Evolutionary conservation across 2,113 vertebrate genomes (phyloP).

Genomic region (Gymnogyps californianus): DNA sequence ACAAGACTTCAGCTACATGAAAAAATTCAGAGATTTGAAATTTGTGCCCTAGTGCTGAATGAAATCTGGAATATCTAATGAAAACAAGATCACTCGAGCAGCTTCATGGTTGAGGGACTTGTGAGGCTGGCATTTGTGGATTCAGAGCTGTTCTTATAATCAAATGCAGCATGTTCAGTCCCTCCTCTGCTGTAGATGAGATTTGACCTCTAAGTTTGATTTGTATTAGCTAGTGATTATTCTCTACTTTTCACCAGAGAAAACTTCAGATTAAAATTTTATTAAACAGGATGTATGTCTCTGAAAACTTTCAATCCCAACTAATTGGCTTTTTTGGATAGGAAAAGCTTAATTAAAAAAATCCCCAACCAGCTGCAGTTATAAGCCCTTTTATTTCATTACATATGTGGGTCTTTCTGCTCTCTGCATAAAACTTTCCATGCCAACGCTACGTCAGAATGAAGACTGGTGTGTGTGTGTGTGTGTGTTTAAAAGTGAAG

Average conservation of each 20-base stretch:
- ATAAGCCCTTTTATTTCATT: neutral
- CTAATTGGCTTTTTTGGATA: conserved; percentile 20
- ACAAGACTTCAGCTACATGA: neutral
- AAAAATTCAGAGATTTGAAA: neutral
- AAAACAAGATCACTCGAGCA: neutral
- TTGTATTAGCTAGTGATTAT: neutral
- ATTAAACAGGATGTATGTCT: conserved; percentile 13
- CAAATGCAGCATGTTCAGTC: neutral
- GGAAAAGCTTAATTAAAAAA: conserved; percentile 32
- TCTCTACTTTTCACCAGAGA: conserved; percentile 26
- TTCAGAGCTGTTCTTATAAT: neutral
- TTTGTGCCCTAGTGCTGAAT: neutral
- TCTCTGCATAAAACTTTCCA: neutral
- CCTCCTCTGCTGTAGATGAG: neutral
- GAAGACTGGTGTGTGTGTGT: neutral
- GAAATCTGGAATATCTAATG: neutral
- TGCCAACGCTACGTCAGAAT: neutral
- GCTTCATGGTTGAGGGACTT: neutral
- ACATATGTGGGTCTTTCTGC: neutral
- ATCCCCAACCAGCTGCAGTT: neutral
- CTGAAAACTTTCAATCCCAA: conserved; percentile 19
- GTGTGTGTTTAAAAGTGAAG: neutral
- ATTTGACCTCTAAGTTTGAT: conserved; percentile 1
- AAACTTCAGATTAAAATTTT: conserved; percentile 37
- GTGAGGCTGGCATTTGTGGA: neutral